A percentile compares a stretch with the other conserved stretches of the same genome.
These are phyloP conservation scores for Drosophila mimica DNA, from an alignment of 2,888 invertebrate genomes.

Conservation along the genomic window DNA sequence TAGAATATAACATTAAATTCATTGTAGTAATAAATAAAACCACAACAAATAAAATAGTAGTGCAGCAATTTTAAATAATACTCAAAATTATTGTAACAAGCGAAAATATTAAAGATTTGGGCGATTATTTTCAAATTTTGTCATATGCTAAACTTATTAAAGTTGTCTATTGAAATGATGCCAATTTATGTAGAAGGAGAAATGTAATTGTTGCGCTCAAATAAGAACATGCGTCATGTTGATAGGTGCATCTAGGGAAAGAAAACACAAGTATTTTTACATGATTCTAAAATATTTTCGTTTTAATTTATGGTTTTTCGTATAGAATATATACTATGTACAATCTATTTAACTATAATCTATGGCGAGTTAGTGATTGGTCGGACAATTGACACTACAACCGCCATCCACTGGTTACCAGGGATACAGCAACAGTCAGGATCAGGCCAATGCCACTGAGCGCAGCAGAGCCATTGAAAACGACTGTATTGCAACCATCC, in stretches of 20 bases:
- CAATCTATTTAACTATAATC: conserved; percentile 59
- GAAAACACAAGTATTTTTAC: neutral
- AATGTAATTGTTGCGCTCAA: neutral
- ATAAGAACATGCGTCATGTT: neutral
- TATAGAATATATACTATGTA: conserved; percentile 50
- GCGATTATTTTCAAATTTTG: too few species aligned
- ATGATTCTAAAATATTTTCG: conserved; percentile 33
- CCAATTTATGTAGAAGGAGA: neutral
- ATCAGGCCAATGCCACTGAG: conserved; percentile 57
- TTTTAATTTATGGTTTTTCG: conserved; percentile 41
- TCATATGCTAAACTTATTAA: too few species aligned
- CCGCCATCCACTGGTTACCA: conserved; percentile 40
- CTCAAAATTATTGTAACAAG: too few species aligned
- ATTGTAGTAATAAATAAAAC: too few species aligned
- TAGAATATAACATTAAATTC: too few species aligned
- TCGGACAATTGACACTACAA: conserved; percentile 7
- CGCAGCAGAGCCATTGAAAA: conserved; percentile 62
- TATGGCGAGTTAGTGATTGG: conserved; percentile 28
- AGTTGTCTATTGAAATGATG: too few species aligned
- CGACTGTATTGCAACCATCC: conserved; percentile 74
- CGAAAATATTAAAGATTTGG: too few species aligned
- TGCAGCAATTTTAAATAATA: too few species aligned
- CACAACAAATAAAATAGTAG: too few species aligned
- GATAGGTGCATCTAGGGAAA: neutral
- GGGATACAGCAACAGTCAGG: conserved; percentile 62